Conservation (phyloP, 2,888 invertebrate species). For the Oxytorus armatus region DNA sequence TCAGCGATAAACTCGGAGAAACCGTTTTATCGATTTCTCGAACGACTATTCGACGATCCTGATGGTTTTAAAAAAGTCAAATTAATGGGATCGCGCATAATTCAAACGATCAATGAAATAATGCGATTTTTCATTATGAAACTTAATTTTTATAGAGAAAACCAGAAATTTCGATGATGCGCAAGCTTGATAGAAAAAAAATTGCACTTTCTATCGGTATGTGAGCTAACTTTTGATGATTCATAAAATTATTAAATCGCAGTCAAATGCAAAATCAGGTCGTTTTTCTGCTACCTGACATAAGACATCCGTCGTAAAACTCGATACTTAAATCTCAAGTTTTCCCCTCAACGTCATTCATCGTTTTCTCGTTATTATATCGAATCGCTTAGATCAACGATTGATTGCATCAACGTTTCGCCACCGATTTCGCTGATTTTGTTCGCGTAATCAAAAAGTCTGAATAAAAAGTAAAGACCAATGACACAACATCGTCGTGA, state of each 20-base stretch:
- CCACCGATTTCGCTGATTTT: constrained; percentile 36
- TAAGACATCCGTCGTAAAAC: not conserved
- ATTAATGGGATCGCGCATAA: too few species aligned
- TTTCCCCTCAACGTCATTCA: constrained; percentile 4
- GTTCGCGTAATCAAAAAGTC: constrained; percentile 29
- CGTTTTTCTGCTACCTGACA: not conserved
- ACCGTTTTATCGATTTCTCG: too few species aligned
- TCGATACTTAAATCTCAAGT: not conserved
- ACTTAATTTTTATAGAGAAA: too few species aligned
- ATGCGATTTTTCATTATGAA: too few species aligned
- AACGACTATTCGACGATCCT: too few species aligned
- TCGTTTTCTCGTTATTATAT: constrained; percentile 39
- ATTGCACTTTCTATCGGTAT: not conserved
- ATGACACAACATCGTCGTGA: constrained; percentile 36
- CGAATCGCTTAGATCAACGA: constrained; percentile 19
- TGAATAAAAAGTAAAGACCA: constrained; percentile 29
- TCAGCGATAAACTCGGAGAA: not conserved
- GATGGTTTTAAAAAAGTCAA: too few species aligned
- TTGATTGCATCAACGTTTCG: constrained; percentile 41
- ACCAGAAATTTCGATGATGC: too few species aligned
- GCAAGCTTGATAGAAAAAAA: too few species aligned
- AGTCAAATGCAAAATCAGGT: not conserved
- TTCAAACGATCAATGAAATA: too few species aligned
- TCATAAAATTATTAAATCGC: not conserved
- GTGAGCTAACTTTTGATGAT: not conserved